phyloP scores from a whole-genome alignment of 2,888 invertebrate species.

The Diploptera punctata region DNA sequence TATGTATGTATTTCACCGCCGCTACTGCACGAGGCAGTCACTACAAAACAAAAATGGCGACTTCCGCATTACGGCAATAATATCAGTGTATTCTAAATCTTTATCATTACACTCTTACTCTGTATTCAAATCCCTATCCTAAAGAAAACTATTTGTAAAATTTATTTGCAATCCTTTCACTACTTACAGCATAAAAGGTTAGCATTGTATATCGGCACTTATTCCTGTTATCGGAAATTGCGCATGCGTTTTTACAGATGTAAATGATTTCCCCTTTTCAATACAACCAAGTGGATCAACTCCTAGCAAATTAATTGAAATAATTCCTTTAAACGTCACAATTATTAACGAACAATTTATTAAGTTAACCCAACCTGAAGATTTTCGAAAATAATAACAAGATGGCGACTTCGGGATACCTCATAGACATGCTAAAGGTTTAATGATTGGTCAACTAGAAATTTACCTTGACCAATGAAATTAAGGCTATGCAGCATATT shows the following conservation, averaged over 20 bases:
- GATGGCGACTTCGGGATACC: constrained; percentile 49
- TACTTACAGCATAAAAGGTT: constrained; percentile 19
- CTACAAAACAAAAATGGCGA: constrained; percentile 43
- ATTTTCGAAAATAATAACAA: constrained; percentile 57
- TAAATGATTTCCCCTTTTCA: neutral
- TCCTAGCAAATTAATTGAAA: neutral
- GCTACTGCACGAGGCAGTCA: constrained; percentile 41
- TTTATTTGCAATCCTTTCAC: constrained; percentile 2
- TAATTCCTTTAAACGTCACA: neutral
- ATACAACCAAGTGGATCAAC: neutral
- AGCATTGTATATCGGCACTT: constrained; percentile 1
- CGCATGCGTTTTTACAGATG: constrained; percentile 1
- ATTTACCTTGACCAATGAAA: constrained; percentile 45
- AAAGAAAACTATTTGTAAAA: too few relatives aligned
- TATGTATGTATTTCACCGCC: constrained; percentile 34
- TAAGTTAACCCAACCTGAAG: constrained; percentile 49
- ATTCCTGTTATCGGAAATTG: constrained; percentile 6
- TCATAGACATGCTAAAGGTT: constrained; percentile 18
- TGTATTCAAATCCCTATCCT: too few relatives aligned
- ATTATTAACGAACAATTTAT: neutral
- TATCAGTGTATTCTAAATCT: neutral
- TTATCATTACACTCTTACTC: neutral
- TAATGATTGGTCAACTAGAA: constrained; percentile 47
- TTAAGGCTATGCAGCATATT: constrained; percentile 44
- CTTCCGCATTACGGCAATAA: constrained; percentile 33